phyloP scores from a whole-genome alignment of 30 jellyfish, hydroid and myxozoan genomes.

The Chrysaora quinquecirrha region DNA sequence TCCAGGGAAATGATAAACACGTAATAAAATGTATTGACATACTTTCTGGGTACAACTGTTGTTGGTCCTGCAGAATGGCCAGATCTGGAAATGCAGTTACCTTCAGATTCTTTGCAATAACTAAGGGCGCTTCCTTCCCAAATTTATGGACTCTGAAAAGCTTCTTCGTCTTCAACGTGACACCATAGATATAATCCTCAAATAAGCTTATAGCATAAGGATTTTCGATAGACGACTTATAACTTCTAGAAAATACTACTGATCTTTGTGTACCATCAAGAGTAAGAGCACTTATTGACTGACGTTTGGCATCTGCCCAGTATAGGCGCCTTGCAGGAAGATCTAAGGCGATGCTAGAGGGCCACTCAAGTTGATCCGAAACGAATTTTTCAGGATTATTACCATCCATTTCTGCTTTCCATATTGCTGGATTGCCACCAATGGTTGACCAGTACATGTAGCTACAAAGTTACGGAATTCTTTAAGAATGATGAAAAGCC shows the following conservation, averaged over 20 bases:
- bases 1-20: not conserved
- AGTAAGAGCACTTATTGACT: conserved; percentile 60
- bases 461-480: conserved; percentile 13
- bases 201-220: conserved; percentile 86
- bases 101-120: conserved; percentile 54
- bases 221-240: conserved; percentile 18
- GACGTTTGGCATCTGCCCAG: conserved; percentile 96
- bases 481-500: not conserved
- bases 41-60: conserved; percentile 66
- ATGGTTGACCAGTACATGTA: conserved; percentile 75
- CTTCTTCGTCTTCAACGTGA: conserved; percentile 67
- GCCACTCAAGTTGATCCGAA: conserved; percentile 77
- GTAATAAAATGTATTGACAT: conserved; percentile 4
- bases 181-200: conserved; percentile 78
- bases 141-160: conserved; percentile 80
- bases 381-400: conserved; percentile 54
- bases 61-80: conserved; percentile 58
- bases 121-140: conserved; percentile 51
- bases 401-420: conserved; percentile 85
- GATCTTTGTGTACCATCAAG: conserved; percentile 80
- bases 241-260: conserved; percentile 37
- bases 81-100: conserved; percentile 34
- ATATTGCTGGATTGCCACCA: conserved; percentile 71
- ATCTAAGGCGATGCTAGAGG: conserved; percentile 84
- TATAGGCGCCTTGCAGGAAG: conserved; percentile 77